Percentiles rank a stretch among this genome's conserved stretches.
Evolutionary conservation across 2,888 invertebrate species (phyloP).

Genomic region (Ctenicera cuprea): DNA sequence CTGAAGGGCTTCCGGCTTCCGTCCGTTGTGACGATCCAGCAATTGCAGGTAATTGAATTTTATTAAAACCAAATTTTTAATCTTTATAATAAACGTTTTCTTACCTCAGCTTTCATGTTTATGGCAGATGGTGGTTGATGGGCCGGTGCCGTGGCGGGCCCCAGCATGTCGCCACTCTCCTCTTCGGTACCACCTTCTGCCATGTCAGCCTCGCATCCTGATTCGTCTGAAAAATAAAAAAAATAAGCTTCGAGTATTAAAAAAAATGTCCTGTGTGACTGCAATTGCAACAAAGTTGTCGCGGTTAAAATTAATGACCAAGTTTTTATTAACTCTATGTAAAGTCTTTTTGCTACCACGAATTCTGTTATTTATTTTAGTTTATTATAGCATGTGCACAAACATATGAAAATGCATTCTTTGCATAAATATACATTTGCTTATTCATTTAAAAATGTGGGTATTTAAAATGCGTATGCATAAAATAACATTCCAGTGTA

Average conservation of each 20-base stretch:
- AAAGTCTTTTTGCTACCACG: no score
- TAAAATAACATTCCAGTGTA: conserved; percentile 28
- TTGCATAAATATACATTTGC: conserved; percentile 19
- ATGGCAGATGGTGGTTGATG: conserved; percentile 73
- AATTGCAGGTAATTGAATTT: no score
- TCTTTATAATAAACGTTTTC: no score
- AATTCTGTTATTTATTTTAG: not conserved
- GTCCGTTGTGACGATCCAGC: no score
- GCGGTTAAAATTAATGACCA: no score
- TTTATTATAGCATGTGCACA: conserved; percentile 5
- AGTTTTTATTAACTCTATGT: no score
- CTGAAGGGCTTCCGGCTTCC: no score
- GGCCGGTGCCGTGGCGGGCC: conserved; percentile 75
- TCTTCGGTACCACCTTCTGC: conserved; percentile 84
- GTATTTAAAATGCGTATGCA: conserved; percentile 37
- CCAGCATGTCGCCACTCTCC: conserved; percentile 76
- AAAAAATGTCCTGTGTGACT: not conserved
- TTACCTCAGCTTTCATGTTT: conserved; percentile 70
- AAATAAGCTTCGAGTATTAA: not conserved
- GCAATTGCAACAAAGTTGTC: no score
- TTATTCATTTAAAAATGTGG: conserved; percentile 28
- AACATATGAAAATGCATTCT: conserved; percentile 27
- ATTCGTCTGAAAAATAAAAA: conserved; percentile 80
- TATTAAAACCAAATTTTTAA: no score
- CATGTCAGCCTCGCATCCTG: conserved; percentile 91